These are phyloP conservation scores for Notolabrus celidotus DNA, from an alignment of 2,797 vertebrate species.

Conservation along the genomic window DNA sequence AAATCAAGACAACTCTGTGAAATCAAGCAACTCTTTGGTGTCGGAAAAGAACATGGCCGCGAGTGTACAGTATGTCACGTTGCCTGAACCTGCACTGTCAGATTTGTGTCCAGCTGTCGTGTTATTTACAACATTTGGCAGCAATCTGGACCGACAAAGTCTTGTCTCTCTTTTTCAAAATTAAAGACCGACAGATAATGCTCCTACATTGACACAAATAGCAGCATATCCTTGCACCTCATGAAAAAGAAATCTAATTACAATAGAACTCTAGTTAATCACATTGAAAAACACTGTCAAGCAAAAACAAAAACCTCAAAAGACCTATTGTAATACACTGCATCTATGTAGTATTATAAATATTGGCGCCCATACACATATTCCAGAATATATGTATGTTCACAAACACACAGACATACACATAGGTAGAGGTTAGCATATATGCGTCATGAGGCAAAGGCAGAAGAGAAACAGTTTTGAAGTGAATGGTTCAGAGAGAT, in stretches of 20 bases:
- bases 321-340: conserved; percentile 76
- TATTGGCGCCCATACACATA: conserved; percentile 78
- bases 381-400: conserved; percentile 80
- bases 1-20: conserved; percentile 77
- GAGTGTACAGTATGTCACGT: conserved; percentile 56
- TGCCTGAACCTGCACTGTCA: conserved; percentile 84
- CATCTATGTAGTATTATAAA: conserved; percentile 77
- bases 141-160: conserved; percentile 79
- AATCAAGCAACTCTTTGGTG: conserved; percentile 84
- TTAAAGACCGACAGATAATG: conserved; percentile 72
- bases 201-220: conserved; percentile 84
- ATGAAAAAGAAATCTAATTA: conserved; percentile 71
- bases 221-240: conserved; percentile 88
- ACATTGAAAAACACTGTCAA: conserved; percentile 76
- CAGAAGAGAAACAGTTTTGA: conserved; percentile 73
- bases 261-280: conserved; percentile 62
- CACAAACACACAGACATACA: conserved; percentile 75
- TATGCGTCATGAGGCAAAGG: conserved; percentile 79
- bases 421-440: conserved; percentile 78
- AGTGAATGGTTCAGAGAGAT: conserved; percentile 73
- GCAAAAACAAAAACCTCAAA: conserved; percentile 74
- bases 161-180: conserved; percentile 63
- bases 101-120: conserved; percentile 87
- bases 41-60: conserved; percentile 77
- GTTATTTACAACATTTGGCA: conserved; percentile 90